Percentiles rank a stretch among this genome's conserved stretches.
These are phyloP conservation scores for Eclectus roratus DNA, from an alignment of 2,113 vertebrate genomes.

Conservation along the genomic window DNA sequence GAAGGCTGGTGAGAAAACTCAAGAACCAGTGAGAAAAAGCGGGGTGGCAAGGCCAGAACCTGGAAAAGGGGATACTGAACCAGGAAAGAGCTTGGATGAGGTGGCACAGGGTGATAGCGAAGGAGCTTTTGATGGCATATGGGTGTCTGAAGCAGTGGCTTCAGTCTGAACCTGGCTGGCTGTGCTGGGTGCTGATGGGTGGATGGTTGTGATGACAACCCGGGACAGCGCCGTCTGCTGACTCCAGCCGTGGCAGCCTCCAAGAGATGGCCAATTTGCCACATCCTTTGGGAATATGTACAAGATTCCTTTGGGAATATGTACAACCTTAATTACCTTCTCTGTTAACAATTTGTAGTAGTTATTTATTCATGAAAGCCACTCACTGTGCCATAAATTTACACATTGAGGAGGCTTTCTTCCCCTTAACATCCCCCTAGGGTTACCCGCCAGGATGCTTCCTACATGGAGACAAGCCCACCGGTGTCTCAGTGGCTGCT, in stretches of 20 bases:
- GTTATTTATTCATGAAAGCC: background rate
- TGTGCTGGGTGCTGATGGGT: background rate
- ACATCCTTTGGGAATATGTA: background rate
- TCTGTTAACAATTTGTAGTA: background rate
- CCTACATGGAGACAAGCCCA: background rate
- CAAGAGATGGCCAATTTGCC: background rate
- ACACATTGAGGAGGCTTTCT: background rate
- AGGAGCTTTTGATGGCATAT: accelerated
- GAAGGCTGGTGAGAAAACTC: background rate
- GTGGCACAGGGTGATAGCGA: background rate
- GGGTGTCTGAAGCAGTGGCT: background rate
- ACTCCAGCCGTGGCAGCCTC: background rate
- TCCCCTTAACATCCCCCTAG: background rate
- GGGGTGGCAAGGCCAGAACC: background rate
- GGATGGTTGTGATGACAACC: background rate
- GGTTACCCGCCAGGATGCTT: background rate
- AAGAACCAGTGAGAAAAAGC: background rate
- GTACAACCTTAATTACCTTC: background rate
- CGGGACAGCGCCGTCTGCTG: background rate
- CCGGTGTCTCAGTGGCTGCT: background rate
- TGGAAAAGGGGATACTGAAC: background rate
- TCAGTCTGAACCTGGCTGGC: background rate
- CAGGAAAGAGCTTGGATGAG: background rate
- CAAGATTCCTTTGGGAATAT: background rate
- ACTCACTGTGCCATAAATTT: background rate